Percentiles rank a stretch among this genome's conserved stretches.
Evolutionary conservation across 2,797 vertebrate species (phyloP).

Genomic region (Toxotes lorentzi): DNA sequence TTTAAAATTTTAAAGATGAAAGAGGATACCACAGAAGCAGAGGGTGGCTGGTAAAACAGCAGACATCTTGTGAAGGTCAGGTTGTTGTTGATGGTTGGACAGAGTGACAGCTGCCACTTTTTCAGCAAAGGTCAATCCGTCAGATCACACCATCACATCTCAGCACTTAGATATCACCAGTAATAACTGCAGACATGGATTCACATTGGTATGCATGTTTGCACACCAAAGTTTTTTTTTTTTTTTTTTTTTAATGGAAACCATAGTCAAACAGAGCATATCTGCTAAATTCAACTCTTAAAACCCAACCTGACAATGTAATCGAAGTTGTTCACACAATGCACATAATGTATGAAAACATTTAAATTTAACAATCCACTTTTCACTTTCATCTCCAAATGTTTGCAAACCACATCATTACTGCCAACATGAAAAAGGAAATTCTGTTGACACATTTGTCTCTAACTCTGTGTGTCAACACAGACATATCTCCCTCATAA

Average conservation of each 20-base stretch:
- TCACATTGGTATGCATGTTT: slow-evolving; percentile 7
- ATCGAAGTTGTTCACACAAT: slow-evolving; percentile 26
- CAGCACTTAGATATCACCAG: slow-evolving; percentile 40
- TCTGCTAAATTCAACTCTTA: slow-evolving; percentile 1
- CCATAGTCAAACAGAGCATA: neutral
- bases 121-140: slow-evolving; percentile 78
- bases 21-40: slow-evolving; percentile 6
- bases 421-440: slow-evolving; percentile 31
- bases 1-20: neutral
- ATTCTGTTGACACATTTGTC: slow-evolving; percentile 52
- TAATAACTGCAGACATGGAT: slow-evolving; percentile 23
- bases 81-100: slow-evolving; percentile 53
- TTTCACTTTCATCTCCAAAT: slow-evolving; percentile 62
- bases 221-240: slow-evolving; percentile 10
- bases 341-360: slow-evolving; percentile 21
- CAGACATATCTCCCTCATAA: neutral
- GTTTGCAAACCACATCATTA: slow-evolving; percentile 58
- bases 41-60: slow-evolving; percentile 39
- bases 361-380: slow-evolving; percentile 38
- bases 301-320: slow-evolving; percentile 28
- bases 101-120: slow-evolving; percentile 77
- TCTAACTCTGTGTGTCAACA: slow-evolving; percentile 47
- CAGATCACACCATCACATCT: slow-evolving; percentile 54
- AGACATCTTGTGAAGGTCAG: slow-evolving; percentile 75
- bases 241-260: slow-evolving; percentile 16